Evolutionary conservation across 2,797 vertebrate species (phyloP).

Genomic region (Tapirus indicus): DNA sequence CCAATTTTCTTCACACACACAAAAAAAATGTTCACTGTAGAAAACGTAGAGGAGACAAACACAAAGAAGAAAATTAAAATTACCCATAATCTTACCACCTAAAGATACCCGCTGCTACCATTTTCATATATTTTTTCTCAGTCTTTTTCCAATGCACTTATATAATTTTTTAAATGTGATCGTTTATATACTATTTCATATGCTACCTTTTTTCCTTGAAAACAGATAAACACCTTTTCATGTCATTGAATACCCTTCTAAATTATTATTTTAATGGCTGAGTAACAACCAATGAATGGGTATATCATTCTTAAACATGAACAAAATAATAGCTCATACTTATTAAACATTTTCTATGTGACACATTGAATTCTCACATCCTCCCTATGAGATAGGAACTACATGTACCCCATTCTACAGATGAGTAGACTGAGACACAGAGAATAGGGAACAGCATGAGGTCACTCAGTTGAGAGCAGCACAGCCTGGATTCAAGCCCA

Average conservation of each 20-base stretch:
- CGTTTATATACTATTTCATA: background rate
- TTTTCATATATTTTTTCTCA: background rate
- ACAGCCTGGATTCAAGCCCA: background rate
- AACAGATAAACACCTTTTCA: background rate
- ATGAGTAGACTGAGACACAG: background rate
- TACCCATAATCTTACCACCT: background rate
- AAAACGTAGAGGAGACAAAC: background rate
- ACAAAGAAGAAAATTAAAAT: background rate
- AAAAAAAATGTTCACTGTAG: background rate
- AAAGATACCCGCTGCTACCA: background rate
- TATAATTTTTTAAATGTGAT: background rate
- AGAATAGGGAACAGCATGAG: background rate
- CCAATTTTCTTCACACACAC: too few relatives aligned
- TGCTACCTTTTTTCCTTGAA: background rate
- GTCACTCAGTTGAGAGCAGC: background rate
- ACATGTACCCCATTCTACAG: background rate
- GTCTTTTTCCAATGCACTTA: background rate
- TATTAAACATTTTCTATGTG: background rate
- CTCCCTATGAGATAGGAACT: background rate
- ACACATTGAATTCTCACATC: background rate
- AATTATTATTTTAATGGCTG: background rate
- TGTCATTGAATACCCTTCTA: background rate
- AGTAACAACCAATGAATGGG: background rate
- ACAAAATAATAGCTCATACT: background rate
- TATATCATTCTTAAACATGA: background rate